Evolutionary conservation across 2,888 invertebrate species (phyloP).

Genomic region (Lepidochitona cinerea): DNA sequence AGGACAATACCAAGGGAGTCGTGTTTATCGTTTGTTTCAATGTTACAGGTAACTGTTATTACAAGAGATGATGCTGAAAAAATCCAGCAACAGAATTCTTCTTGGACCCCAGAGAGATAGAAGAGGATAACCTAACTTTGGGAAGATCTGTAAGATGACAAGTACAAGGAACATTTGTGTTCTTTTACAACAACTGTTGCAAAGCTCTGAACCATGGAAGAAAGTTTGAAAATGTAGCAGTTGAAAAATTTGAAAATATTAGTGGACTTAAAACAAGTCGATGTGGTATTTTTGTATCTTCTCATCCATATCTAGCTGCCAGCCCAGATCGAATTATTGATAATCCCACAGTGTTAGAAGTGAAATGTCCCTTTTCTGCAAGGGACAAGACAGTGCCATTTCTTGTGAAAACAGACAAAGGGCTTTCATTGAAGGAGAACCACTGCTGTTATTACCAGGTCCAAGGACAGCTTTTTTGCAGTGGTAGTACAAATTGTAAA

Average conservation of each 20-base stretch:
- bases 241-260: background rate
- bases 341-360: background rate
- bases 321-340: constrained; percentile 1
- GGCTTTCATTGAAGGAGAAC: background rate
- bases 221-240: background rate
- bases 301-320: constrained; percentile 1
- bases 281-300: background rate
- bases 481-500: background rate
- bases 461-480: background rate
- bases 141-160: background rate
- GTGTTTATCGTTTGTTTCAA: background rate
- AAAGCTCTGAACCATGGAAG: background rate
- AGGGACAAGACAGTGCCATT: background rate
- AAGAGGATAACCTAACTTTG: background rate
- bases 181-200: background rate
- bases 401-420: background rate
- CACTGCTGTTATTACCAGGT: constrained; percentile 5
- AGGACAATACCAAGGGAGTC: no score
- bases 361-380: constrained; percentile 3
- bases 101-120: background rate
- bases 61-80: background rate
- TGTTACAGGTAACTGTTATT: background rate
- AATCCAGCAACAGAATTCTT: background rate
- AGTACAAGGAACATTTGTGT: background rate
- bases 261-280: background rate